phyloP scores from a whole-genome alignment of 2,888 invertebrate species.

The Rhopalosiphum nymphaeae region DNA sequence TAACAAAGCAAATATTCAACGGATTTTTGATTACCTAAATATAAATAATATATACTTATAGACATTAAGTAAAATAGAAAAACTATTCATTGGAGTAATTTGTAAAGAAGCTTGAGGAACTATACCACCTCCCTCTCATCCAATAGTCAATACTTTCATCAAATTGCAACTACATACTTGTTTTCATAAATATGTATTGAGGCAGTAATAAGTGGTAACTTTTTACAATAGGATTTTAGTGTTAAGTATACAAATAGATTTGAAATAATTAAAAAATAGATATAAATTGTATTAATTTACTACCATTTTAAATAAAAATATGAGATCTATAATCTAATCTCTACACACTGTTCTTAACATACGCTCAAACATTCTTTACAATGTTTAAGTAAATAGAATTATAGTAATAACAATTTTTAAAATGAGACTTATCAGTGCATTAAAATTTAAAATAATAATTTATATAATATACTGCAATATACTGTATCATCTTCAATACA shows the following conservation, averaged over 20 bases:
- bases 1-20: neutral
- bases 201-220: neutral
- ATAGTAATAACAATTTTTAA: neutral
- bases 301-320: neutral
- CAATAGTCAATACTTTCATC: neutral
- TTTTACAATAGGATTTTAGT: neutral
- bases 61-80: neutral
- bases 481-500: neutral
- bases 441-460: constrained; percentile 3
- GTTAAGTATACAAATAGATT: neutral
- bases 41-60: neutral
- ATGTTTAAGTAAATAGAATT: neutral
- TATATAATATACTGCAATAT: neutral
- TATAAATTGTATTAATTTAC: neutral
- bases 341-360: neutral
- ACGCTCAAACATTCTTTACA: neutral
- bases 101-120: neutral
- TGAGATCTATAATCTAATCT: neutral
- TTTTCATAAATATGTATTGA: neutral
- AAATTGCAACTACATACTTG: neutral
- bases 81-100: neutral
- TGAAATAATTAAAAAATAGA: neutral
- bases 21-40: neutral
- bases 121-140: neutral
- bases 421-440: neutral